Conservation (phyloP, 2,888 invertebrate species). For the Crossocerus cetratus region DNA sequence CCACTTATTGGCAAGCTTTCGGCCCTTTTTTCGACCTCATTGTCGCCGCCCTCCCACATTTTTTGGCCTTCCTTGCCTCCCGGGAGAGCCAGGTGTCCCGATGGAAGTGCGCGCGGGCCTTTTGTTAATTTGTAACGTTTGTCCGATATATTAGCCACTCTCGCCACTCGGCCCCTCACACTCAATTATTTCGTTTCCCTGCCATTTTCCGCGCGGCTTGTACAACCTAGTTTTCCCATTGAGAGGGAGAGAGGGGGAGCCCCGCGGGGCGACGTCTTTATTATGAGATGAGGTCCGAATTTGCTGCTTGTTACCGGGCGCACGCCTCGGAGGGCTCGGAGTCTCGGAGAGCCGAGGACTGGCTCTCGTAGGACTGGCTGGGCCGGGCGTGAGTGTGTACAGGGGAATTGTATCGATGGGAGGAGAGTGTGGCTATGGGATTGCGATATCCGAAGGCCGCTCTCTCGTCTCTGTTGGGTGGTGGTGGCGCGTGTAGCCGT, state of each 20-base stretch:
- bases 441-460: too few relatives aligned
- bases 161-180: not conserved
- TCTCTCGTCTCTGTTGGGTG: too few relatives aligned
- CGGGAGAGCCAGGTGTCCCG: conserved; percentile 15
- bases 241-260: too few relatives aligned
- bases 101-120: not conserved
- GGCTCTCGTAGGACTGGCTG: not conserved
- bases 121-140: not conserved
- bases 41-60: not conserved
- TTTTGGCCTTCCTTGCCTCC: not conserved
- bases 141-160: not conserved
- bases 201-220: not conserved
- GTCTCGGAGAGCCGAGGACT: too few relatives aligned
- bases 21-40: not conserved
- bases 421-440: too few relatives aligned
- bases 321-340: too few relatives aligned
- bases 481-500: conserved; percentile 30
- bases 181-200: not conserved
- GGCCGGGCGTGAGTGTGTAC: too few relatives aligned
- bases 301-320: too few relatives aligned
- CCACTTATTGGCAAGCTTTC: conserved; percentile 28
- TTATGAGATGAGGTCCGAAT: too few relatives aligned
- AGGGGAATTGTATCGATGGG: too few relatives aligned
- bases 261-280: too few relatives aligned
- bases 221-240: not conserved